Evolutionary conservation across 2,888 invertebrate species (phyloP).

Genomic region (Rosalia funebris): DNA sequence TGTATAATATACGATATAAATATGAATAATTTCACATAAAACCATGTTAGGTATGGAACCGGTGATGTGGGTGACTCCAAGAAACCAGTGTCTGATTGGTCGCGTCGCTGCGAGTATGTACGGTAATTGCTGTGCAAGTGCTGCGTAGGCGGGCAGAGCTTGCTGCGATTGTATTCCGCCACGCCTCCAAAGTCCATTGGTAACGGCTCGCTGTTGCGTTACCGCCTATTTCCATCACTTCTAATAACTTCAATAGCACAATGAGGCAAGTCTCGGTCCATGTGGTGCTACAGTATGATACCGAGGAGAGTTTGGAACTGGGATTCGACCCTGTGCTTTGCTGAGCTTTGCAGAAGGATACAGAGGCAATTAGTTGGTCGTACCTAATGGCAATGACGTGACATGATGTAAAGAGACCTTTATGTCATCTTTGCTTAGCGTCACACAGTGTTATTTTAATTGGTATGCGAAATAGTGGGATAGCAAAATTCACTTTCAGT

Average conservation of each 20-base stretch:
- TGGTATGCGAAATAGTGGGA: too few relatives aligned
- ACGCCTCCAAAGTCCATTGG: slow-evolving; percentile 49
- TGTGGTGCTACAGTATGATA: too few relatives aligned
- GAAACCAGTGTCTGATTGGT: slow-evolving; percentile 26
- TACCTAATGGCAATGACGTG: too few relatives aligned
- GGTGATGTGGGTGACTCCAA: background rate
- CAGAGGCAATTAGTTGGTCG: background rate
- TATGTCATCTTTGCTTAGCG: too few relatives aligned
- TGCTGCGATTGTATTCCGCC: slow-evolving; percentile 35
- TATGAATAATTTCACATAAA: slow-evolving; percentile 37
- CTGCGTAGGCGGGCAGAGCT: slow-evolving; percentile 40
- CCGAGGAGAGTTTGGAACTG: background rate
- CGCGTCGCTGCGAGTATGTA: slow-evolving; percentile 20
- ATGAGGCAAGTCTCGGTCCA: too few relatives aligned
- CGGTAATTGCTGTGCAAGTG: slow-evolving; percentile 39
- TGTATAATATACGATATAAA: slow-evolving; percentile 32
- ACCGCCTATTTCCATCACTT: slow-evolving; percentile 45
- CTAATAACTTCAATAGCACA: slow-evolving; percentile 34
- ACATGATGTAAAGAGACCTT: too few relatives aligned
- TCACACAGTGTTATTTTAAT: too few relatives aligned
- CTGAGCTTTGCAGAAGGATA: too few relatives aligned
- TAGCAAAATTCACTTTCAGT: too few relatives aligned
- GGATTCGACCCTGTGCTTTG: background rate
- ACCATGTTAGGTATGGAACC: background rate
- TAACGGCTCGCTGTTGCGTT: slow-evolving; percentile 30